A percentile compares a stretch with the other conserved stretches of the same genome.
These are phyloP conservation scores for Henicopernis longicauda DNA, from an alignment of 2,113 vertebrate genomes.

Conservation along the genomic window DNA sequence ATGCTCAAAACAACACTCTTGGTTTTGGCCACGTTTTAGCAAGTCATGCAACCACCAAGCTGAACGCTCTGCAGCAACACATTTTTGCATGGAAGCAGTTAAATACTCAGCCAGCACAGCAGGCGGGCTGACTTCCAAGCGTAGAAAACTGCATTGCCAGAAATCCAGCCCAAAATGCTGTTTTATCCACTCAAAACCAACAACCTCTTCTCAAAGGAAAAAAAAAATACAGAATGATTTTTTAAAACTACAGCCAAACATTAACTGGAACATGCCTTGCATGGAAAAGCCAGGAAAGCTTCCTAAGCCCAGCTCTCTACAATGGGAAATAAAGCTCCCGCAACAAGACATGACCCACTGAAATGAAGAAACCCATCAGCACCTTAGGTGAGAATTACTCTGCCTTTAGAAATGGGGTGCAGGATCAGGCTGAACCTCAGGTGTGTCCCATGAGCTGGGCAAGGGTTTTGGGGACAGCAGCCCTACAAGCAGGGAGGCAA, in stretches of 20 bases:
- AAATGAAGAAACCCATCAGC: not conserved
- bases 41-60: not conserved
- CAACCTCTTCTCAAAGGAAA: not conserved
- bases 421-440: not conserved
- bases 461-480: not conserved
- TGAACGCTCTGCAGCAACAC: not conserved
- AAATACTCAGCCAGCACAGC: not conserved
- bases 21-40: not conserved
- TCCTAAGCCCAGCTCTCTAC: not conserved
- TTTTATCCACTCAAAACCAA: conserved; percentile 9
- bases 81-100: not conserved
- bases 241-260: not conserved
- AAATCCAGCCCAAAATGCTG: conserved; percentile 6
- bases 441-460: not conserved
- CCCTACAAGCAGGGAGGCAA: not conserved
- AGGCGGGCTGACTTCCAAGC: conserved; percentile 6
- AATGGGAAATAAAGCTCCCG: not conserved
- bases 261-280: not conserved
- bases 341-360: not conserved
- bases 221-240: not conserved
- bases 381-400: not conserved
- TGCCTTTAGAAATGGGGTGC: not conserved
- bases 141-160: not conserved
- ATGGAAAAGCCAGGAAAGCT: not conserved
- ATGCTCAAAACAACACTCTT: not conserved